Base-by-base conservation (phyloP, 1,140 invertebrate species). In the Papilio polyxenes region DNA sequence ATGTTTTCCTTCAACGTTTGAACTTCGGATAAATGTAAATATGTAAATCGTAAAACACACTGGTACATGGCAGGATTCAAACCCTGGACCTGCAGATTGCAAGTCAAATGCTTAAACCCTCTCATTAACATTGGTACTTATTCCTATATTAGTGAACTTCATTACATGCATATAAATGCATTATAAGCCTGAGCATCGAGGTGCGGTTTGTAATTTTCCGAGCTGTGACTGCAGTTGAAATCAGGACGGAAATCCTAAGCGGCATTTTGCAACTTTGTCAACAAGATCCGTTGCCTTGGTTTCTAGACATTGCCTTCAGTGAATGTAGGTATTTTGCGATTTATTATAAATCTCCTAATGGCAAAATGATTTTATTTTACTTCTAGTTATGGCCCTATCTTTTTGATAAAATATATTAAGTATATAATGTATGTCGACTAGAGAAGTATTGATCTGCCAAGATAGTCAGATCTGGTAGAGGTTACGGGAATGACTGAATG, bases 201-300 rank as follows among this genome's bases (percentile, higher is more conserved):
- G 75, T 23, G 75, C 23, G 23, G 75, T 15, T 56, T 31, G 20
- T 53, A 77, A 77, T 77, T 77, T 31, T 77, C 75, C 20, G 23
- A 53, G 3, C 8, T 9, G 48, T 75, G 75, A 23, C 44, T 77
- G 49, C 75, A 77, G 75, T 49, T 23, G n/a, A 23, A 76, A 76
- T n/a, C 17, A 20, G 75, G 44, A 77, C 79, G 82, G 79, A 83
- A 49, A 83, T 83, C 82, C 82, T 83, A 79, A 31, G 53, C 37
- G 79, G 69, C 49, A 74, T 83, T 83, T 79, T 75, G 80, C 74
- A 81, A 82, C 65, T 74, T 62, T 48, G 56, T 81, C 75, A 81
- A 53, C 75, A 51, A 77, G 13, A 77, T 77, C 23, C 49, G 75
- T 77, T 17, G 75, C 44, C 20, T 51, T 53, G 40, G 20, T 20